phyloP scores from a whole-genome alignment of 2,888 invertebrate genomes.

The Ennomos erosarius region DNA sequence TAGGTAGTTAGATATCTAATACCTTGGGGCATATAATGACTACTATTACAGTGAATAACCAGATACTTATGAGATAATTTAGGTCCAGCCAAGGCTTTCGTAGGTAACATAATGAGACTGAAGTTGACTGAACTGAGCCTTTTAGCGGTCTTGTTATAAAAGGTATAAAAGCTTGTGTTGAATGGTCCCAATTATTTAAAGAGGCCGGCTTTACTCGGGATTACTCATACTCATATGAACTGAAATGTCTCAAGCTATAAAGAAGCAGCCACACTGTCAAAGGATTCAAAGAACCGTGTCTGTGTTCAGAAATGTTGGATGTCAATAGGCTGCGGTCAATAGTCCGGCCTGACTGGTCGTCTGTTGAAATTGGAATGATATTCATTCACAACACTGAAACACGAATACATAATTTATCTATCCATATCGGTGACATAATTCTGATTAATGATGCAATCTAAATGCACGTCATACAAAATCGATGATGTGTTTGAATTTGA shows the following conservation, averaged over 20 bases:
- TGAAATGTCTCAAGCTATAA: constrained; percentile 31
- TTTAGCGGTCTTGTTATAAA: constrained; percentile 46
- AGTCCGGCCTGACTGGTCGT: constrained; percentile 7
- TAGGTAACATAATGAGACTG: constrained; percentile 12
- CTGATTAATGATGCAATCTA: constrained; percentile 15
- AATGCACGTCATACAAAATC: not conserved
- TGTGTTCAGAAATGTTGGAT: constrained; percentile 33
- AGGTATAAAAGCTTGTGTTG: constrained; percentile 51
- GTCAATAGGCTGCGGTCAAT: constrained; percentile 29
- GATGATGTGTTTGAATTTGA: too few relatives aligned
- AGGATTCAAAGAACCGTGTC: constrained; percentile 13
- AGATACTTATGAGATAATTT: constrained; percentile 19
- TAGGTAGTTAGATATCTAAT: too few relatives aligned
- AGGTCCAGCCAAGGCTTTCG: constrained; percentile 3
- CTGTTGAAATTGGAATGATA: constrained; percentile 10
- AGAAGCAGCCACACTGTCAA: constrained; percentile 32
- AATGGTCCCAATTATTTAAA: constrained; percentile 52
- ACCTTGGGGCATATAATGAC: too few relatives aligned
- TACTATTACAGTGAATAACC: not conserved
- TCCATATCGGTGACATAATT: constrained; percentile 12
- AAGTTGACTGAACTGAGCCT: constrained; percentile 19
- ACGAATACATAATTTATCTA: constrained; percentile 19
- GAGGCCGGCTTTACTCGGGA: constrained; percentile 44
- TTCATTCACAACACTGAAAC: constrained; percentile 21
- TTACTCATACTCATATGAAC: constrained; percentile 42